Evolutionary conservation across 1,140 invertebrate genomes (phyloP).

Genomic region (Calliopsis andreniformis): DNA sequence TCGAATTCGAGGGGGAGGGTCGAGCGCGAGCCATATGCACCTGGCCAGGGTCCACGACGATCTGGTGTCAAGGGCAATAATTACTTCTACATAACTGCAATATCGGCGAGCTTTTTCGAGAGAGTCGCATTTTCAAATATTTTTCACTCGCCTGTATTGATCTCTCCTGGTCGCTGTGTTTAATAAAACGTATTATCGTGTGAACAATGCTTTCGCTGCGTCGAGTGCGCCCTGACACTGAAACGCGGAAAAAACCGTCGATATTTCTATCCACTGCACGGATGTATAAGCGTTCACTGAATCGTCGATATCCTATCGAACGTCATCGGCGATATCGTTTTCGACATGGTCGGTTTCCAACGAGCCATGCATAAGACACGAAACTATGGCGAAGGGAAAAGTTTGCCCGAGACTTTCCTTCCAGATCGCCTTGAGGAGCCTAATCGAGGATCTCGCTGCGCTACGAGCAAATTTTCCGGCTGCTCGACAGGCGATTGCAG

Average conservation of each 20-base stretch:
- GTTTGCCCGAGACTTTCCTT: background rate
- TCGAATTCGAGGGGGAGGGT: background rate
- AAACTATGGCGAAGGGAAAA: no score
- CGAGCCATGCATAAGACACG: no score
- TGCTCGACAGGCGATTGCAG: background rate
- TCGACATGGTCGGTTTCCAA: no score
- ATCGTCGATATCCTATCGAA: background rate
- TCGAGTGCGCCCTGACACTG: background rate
- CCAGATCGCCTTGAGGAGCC: slow-evolving; percentile 5
- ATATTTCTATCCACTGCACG: no score
- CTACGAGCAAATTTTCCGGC: background rate
- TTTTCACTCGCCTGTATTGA: no score
- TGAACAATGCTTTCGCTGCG: background rate
- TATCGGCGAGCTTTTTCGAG: background rate
- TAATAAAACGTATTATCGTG: slow-evolving; percentile 3
- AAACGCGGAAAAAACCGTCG: background rate
- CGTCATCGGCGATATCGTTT: background rate
- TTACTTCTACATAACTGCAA: background rate
- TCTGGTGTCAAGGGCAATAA: slow-evolving; percentile 5
- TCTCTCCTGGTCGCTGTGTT: no score
- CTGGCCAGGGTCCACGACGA: slow-evolving; percentile 26
- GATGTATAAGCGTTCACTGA: background rate
- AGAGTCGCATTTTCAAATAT: background rate
- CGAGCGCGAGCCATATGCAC: slow-evolving; percentile 34
- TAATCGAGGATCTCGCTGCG: no score